Conservation (phyloP, 2,797 vertebrate species). For the Aplochiton taeniatus region DNA sequence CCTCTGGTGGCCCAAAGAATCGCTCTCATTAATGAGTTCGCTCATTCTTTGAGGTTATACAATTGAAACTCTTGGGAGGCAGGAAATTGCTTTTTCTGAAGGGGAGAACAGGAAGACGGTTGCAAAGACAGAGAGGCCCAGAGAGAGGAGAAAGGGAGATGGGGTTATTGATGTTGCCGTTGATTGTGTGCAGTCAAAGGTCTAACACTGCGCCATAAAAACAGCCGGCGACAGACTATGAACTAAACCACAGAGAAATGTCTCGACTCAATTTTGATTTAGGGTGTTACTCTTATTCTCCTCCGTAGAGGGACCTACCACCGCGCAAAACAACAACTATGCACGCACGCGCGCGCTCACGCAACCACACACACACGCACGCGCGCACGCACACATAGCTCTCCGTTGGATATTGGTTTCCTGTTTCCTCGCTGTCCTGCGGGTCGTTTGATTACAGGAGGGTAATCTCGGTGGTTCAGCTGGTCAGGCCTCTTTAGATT, state of each 20-base stretch:
- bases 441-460: constrained; percentile 1
- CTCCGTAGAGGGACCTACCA: not conserved
- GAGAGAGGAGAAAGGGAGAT: constrained; percentile 1
- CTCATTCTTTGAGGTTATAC: constrained; percentile 32
- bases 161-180: constrained; percentile 27
- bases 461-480: constrained; percentile 1
- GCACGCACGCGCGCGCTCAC: not conserved
- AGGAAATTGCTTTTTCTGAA: constrained; percentile 58
- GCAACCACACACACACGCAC: not conserved
- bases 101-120: not conserved
- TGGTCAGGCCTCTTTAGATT: not conserved
- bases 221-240: not conserved
- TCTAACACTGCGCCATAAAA: constrained; percentile 1
- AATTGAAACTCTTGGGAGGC: constrained; percentile 57
- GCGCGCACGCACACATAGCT: not conserved
- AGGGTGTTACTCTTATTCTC: constrained; percentile 4
- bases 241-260: constrained; percentile 3
- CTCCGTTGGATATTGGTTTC: constrained; percentile 15
- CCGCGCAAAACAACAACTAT: not conserved
- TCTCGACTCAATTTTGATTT: constrained; percentile 27
- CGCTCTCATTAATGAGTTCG: constrained; percentile 64
- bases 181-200: constrained; percentile 26
- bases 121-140: not conserved
- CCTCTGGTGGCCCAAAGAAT: constrained; percentile 57
- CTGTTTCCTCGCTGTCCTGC: constrained; percentile 7